A percentile compares a stretch with the other conserved stretches of the same genome.
Evolutionary conservation across 92 coral and sea anemone genomes (phyloP).

Genomic region (Phenganax stokvisi): DNA sequence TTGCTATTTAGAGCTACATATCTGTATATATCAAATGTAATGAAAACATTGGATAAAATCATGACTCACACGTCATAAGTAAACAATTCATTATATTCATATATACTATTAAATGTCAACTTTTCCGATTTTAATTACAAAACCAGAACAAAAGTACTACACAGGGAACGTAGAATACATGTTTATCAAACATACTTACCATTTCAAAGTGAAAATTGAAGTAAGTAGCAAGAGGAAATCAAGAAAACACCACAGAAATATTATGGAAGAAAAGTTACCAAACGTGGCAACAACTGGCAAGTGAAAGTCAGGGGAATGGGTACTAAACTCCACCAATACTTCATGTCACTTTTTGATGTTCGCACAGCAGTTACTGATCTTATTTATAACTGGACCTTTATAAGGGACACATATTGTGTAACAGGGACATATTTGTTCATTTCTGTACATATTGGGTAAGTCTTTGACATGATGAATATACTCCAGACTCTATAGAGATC

Average conservation of each 20-base stretch:
- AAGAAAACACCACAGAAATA: not conserved
- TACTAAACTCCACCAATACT: not conserved
- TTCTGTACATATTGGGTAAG: too few relatives aligned
- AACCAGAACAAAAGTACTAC: not conserved
- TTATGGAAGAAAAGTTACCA: not conserved
- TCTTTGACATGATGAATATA: too few relatives aligned
- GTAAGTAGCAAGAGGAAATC: too few relatives aligned
- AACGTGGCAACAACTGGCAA: slow-evolving; percentile 22
- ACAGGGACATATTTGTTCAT: too few relatives aligned
- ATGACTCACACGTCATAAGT: slow-evolving; percentile 13
- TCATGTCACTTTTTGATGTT: not conserved
- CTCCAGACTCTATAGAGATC: not conserved
- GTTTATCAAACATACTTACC: slow-evolving; percentile 19
- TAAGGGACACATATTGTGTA: too few relatives aligned
- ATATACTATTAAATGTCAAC: not conserved
- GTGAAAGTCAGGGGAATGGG: slow-evolving; percentile 21
- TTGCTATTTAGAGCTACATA: not conserved
- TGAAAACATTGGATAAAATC: not conserved
- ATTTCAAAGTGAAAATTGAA: not conserved
- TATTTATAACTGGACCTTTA: too few relatives aligned
- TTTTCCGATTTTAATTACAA: not conserved
- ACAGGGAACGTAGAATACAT: not conserved
- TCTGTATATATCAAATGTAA: not conserved
- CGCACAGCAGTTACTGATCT: too few relatives aligned
- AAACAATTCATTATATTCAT: not conserved